Percentiles rank a stretch among this genome's conserved stretches.
These are phyloP conservation scores for Girardinichthys multiradiatus DNA, from an alignment of 2,113 vertebrate species.

Conservation along the genomic window DNA sequence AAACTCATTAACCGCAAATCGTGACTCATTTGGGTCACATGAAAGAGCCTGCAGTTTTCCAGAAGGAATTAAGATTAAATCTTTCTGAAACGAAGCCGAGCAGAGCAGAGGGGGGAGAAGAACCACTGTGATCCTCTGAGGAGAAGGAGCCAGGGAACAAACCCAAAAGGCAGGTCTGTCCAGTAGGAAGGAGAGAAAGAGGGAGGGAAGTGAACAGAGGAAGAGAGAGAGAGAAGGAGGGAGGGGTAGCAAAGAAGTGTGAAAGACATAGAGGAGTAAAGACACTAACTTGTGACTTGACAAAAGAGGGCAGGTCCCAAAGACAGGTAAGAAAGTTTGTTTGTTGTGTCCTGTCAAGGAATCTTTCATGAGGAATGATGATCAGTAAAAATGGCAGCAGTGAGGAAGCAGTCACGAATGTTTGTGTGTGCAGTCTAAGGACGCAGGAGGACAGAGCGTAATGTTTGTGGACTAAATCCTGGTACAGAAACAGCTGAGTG, in stretches of 20 bases:
- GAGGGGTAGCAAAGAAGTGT: slow-evolving; percentile 49
- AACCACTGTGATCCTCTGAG: slow-evolving; percentile 73
- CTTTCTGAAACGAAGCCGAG: slow-evolving; percentile 57
- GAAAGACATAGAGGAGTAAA: slow-evolving; percentile 61
- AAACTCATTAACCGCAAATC: slow-evolving; percentile 32
- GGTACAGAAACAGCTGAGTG: slow-evolving; percentile 36
- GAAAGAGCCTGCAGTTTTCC: slow-evolving; percentile 54
- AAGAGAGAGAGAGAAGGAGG: slow-evolving; percentile 42
- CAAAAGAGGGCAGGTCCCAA: slow-evolving; percentile 79
- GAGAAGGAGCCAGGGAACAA: slow-evolving; percentile 58
- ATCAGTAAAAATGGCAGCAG: slow-evolving; percentile 8
- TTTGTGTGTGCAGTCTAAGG: slow-evolving; percentile 14
- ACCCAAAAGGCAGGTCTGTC: slow-evolving; percentile 63
- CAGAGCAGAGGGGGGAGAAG: slow-evolving; percentile 20
- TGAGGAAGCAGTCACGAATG: slow-evolving; percentile 17
- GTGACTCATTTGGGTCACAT: slow-evolving; percentile 44
- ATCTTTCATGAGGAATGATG: neutral
- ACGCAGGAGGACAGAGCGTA: slow-evolving; percentile 11
- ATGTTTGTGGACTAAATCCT: slow-evolving; percentile 36
- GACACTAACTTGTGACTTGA: slow-evolving; percentile 66
- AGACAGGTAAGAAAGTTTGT: slow-evolving; percentile 76
- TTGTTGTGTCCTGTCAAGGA: slow-evolving; percentile 31
- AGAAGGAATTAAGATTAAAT: slow-evolving; percentile 59
- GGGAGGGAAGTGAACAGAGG: slow-evolving; percentile 35
- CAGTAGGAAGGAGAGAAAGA: slow-evolving; percentile 40